Base-by-base conservation (phyloP, 2,888 invertebrate genomes). In the Dugesia japonica region DNA sequence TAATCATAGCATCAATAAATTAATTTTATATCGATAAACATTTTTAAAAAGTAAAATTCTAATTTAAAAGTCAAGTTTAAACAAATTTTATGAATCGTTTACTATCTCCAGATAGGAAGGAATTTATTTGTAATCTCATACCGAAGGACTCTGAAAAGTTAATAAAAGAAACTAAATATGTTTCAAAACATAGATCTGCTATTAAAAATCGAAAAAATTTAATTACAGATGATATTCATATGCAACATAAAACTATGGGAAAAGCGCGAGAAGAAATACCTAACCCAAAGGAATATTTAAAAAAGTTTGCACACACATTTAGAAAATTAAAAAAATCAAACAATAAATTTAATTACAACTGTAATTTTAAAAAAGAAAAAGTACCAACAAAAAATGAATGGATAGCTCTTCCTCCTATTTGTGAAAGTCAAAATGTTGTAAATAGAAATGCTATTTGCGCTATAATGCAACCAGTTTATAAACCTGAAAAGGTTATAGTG, bases 361-460 rank as follows among this genome's bases (percentile, higher is more conserved):
- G 56, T 56, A n/a, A 56, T n/a, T 4, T 56, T 56, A 56, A 56
- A 23, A 56, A 56, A 56, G 56, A 56, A 56, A 56, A 56, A 56
- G 72, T 72, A 20, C 72, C 72, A 28, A 27, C 28, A 1, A 72
- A 72, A 72, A 27, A 72, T n/a, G 72, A 72, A 28, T 72, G 72
- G 72, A 72, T 72, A 13, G 31, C 27, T 17, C 72, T 72, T 15
- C 72, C 72, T 23, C 72, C 72, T 17, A 72, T 72, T 28, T 27
- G 31, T 27, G 72, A 72, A 72, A 28, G 72, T 27, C 28, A 72
- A 23, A 72, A 72, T n/a, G n/a, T 72, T 7, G 31, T 72, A 4
- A 72, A 72, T 26, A 4, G 31, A 7, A 72, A 72, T 26, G 72
- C 28, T 7, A 72, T 72, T 23, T 28, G 31, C 26, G 31, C 28